Evolutionary conservation across 64 coral and sea anemone genomes (phyloP).

Genomic region (Platygyra sinensis): DNA sequence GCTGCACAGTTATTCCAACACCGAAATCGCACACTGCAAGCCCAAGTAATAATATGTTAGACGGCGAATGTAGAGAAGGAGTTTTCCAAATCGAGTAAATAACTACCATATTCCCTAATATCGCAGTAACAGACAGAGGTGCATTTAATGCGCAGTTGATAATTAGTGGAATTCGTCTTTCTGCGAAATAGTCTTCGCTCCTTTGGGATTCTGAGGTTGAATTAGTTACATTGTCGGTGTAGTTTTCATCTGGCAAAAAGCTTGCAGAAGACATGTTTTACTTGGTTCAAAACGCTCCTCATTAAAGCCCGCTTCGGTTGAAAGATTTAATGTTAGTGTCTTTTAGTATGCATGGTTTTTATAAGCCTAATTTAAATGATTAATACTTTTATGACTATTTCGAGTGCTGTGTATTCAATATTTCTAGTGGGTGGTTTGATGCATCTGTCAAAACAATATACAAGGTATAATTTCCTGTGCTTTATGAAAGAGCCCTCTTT

Average conservation of each 20-base stretch:
- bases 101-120: slow-evolving; percentile 51
- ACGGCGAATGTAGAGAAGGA: slow-evolving; percentile 55
- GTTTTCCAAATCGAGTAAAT: slow-evolving; percentile 58
- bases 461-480: no score
- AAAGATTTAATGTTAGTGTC: no score
- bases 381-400: no score
- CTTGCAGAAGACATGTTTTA: not conserved
- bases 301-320: not conserved
- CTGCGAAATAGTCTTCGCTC: no score
- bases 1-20: slow-evolving; percentile 51
- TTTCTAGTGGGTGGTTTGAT: no score
- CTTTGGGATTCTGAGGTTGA: no score
- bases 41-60: slow-evolving; percentile 54
- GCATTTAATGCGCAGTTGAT: not conserved
- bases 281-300: not conserved
- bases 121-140: slow-evolving; percentile 3
- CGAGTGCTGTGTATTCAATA: no score
- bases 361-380: no score
- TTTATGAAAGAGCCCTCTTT: no score
- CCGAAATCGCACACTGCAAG: slow-evolving; percentile 55
- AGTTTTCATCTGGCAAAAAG: not conserved
- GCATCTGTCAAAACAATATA: no score
- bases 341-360: no score
- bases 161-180: not conserved
- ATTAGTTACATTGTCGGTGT: not conserved